Percentiles rank a stretch among this genome's conserved stretches.
phyloP scores from a whole-genome alignment of 1,140 invertebrate species.

The Solenopsis fugax region DNA sequence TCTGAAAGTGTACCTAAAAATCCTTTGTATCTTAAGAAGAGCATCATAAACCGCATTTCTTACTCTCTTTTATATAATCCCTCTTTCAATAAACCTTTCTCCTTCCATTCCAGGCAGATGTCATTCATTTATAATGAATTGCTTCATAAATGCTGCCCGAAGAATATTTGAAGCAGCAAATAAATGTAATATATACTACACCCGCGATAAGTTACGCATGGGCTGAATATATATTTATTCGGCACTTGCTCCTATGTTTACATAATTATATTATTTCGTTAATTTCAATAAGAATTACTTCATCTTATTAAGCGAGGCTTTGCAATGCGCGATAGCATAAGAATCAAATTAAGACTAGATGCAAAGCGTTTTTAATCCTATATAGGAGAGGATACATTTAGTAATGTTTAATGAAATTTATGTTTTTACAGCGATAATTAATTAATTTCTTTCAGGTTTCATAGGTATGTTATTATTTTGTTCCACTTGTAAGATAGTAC shows the following conservation, averaged over 20 bases:
- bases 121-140: slow-evolving; percentile 59
- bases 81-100: slow-evolving; percentile 53
- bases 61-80: slow-evolving; percentile 33
- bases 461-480: slow-evolving; percentile 87
- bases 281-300: slow-evolving; percentile 62
- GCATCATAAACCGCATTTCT: not conserved
- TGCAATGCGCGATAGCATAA: slow-evolving; percentile 69
- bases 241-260: slow-evolving; percentile 50
- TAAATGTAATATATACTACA: slow-evolving; percentile 63
- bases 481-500: slow-evolving; percentile 82
- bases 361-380: slow-evolving; percentile 59
- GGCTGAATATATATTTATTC: slow-evolving; percentile 65
- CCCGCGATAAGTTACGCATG: slow-evolving; percentile 55
- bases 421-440: slow-evolving; percentile 84
- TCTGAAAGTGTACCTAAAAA: slow-evolving; percentile 49
- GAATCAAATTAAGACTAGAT: slow-evolving; percentile 67
- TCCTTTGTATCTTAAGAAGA: slow-evolving; percentile 41
- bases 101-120: slow-evolving; percentile 46
- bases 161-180: slow-evolving; percentile 55
- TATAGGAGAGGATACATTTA: slow-evolving; percentile 61
- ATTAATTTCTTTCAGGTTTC: slow-evolving; percentile 82
- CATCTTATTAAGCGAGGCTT: slow-evolving; percentile 59
- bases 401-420: slow-evolving; percentile 75
- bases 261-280: slow-evolving; percentile 62
- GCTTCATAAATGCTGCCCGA: slow-evolving; percentile 39